Base-by-base conservation (phyloP, 2,797 vertebrate genomes). In the Malurus leucopterus region DNA sequence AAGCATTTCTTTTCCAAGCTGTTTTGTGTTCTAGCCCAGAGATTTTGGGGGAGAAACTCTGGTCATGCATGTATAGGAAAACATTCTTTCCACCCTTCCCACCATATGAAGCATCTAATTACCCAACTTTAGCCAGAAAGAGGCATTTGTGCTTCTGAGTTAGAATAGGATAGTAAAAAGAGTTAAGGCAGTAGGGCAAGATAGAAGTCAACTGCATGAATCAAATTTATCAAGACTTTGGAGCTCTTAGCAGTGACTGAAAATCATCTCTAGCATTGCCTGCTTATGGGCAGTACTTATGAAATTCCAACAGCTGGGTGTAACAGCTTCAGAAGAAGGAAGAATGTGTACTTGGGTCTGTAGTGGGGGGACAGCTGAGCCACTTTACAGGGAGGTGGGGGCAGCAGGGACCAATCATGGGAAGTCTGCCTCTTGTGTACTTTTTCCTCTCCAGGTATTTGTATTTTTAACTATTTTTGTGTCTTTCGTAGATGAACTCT, bases 401-500 rank as follows among this genome's bases (percentile, higher is more conserved):
- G 3, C 30, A n/a, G 9, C 8, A 26, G 11, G 11, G 9, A 26
- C 24, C 3, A 29, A 2, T 68, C 3, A 3, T n/a, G 10, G 22
- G 27, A 92, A 59, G 18, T 61, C 30, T 70, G 4, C 54, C 15
- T 23, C 11, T 40, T 84, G 17, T 61, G 6, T 82, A 11, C 17
- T 36, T 57, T 40, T 64, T 57, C 3, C 32, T 20, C 30, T 55
- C 24, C 3, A n/a, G 7, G 1, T 92, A 18, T 68, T 70, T 57
- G 9, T 55, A 16, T 49, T 69, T 81, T 62, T 86, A 57, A 90
- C 41, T 83, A 7, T 49, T 89, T 38, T 65, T 68, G 3, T 77
- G 13, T 83, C 36, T 92, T 77, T 93, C 86, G 46, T 91, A 99
- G 99, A 99, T 99, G 99, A 99, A 99, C 93, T 96, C 98, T 10